Evolutionary conservation across 53 echinoderm and acorn worm species (phyloP).

Genomic region (Hippasteria phrygiana): DNA sequence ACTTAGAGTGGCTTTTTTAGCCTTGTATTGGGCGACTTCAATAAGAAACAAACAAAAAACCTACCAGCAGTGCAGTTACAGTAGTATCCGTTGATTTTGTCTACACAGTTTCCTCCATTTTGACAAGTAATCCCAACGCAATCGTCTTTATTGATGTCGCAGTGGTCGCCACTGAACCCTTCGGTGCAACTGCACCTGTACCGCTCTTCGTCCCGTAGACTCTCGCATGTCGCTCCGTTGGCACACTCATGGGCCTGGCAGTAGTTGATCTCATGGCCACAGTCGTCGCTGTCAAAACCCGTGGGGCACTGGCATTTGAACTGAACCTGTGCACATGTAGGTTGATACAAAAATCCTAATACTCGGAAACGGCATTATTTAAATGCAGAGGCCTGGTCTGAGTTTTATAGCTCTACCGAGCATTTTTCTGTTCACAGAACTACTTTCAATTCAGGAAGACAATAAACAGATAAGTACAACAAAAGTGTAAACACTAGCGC

Average conservation of each 20-base stretch:
- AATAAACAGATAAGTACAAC: no score
- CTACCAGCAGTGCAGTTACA: slow-evolving; percentile 80
- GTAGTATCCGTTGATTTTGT: slow-evolving; percentile 66
- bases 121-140: slow-evolving; percentile 57
- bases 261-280: slow-evolving; percentile 84
- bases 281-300: slow-evolving; percentile 75
- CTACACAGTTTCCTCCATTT: slow-evolving; percentile 74
- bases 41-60: not conserved
- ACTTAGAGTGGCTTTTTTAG: no score
- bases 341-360: no score
- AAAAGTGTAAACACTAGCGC: no score
- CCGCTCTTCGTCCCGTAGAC: slow-evolving; percentile 13
- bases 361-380: no score
- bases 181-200: slow-evolving; percentile 68
- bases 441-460: no score
- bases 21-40: no score
- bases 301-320: slow-evolving; percentile 70
- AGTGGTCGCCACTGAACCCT: slow-evolving; percentile 72
- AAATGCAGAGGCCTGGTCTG: no score
- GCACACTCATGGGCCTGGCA: slow-evolving; percentile 72
- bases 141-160: slow-evolving; percentile 65
- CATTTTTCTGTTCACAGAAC: no score
- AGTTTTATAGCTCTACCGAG: no score
- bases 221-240: slow-evolving; percentile 81
- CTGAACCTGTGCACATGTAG: slow-evolving; percentile 60